Conservation (phyloP, 2,113 vertebrate genomes). For the Anthoscopus minutus region DNA sequence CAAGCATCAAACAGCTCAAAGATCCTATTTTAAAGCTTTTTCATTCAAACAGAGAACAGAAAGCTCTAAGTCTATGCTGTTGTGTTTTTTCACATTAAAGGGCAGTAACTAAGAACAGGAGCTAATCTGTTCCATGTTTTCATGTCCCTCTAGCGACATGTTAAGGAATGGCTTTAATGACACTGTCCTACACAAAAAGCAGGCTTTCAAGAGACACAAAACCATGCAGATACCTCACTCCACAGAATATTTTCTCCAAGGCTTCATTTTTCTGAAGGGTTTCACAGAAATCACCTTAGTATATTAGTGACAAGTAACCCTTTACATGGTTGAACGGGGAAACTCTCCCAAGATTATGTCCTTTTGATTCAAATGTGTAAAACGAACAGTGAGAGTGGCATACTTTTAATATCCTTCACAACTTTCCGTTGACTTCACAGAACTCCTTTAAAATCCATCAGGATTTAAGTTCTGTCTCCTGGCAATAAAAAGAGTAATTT, state of each 20-base stretch:
- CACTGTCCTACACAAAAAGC: neutral
- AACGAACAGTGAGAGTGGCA: neutral
- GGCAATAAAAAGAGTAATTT: neutral
- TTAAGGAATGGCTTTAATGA: slow-evolving; percentile 3
- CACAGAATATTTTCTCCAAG: neutral
- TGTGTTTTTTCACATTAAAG: neutral
- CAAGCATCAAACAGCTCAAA: neutral
- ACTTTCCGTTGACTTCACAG: neutral
- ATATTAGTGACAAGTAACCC: neutral
- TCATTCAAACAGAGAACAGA: neutral
- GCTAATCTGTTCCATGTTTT: neutral
- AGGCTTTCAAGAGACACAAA: neutral
- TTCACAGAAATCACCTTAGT: neutral
- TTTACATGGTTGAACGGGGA: neutral
- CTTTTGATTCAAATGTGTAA: neutral
- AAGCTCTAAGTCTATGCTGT: neutral
- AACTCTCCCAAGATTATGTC: neutral
- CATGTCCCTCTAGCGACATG: neutral
- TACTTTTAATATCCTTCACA: neutral
- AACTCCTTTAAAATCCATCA: neutral
- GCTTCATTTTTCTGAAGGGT: neutral
- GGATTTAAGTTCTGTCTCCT: neutral
- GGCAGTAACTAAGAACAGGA: slow-evolving; percentile 8
- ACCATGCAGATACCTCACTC: neutral
- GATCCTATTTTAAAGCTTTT: neutral